Conservation (phyloP, 92 coral and sea anemone genomes). For the Pocillopora grandis region DNA sequence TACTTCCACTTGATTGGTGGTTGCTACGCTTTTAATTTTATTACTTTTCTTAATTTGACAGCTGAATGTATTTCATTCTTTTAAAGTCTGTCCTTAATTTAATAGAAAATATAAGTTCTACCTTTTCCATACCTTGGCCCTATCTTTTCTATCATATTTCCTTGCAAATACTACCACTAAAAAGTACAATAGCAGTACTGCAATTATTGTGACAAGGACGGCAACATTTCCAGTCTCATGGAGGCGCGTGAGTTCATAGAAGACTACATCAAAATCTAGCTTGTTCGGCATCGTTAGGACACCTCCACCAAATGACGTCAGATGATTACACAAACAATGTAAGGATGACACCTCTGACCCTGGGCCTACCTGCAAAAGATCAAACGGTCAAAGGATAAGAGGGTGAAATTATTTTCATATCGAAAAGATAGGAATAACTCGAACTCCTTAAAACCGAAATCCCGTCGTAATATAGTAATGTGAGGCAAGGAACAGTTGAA, state of each 20-base stretch:
- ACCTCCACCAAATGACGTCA: constrained; percentile 62
- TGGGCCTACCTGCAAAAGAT: constrained; percentile 61
- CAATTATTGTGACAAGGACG: constrained; percentile 37
- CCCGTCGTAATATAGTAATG: constrained; percentile 28
- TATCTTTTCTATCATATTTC: constrained; percentile 40
- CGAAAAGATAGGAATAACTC: constrained; percentile 1
- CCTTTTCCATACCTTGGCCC: constrained; percentile 35
- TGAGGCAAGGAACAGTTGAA: neutral
- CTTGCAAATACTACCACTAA: constrained; percentile 30
- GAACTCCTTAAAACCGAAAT: too few species aligned
- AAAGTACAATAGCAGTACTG: constrained; percentile 20
- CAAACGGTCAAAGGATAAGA: neutral
- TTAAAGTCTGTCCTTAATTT: too few species aligned
- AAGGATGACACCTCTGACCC: constrained; percentile 43
- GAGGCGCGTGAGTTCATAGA: constrained; percentile 35
- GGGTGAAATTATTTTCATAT: neutral
- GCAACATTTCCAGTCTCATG: constrained; percentile 44
- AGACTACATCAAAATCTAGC: constrained; percentile 52
- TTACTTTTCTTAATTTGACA: neutral
- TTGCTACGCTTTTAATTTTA: too few species aligned
- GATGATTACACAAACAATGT: constrained; percentile 61
- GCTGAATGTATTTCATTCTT: neutral
- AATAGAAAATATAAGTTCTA: neutral
- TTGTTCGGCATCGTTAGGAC: constrained; percentile 54
- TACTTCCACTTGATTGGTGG: too few species aligned